Percentiles rank a stretch among this genome's conserved stretches.
These are phyloP conservation scores for Nerophis ophidion DNA, from an alignment of 2,113 vertebrate genomes.

Conservation along the genomic window DNA sequence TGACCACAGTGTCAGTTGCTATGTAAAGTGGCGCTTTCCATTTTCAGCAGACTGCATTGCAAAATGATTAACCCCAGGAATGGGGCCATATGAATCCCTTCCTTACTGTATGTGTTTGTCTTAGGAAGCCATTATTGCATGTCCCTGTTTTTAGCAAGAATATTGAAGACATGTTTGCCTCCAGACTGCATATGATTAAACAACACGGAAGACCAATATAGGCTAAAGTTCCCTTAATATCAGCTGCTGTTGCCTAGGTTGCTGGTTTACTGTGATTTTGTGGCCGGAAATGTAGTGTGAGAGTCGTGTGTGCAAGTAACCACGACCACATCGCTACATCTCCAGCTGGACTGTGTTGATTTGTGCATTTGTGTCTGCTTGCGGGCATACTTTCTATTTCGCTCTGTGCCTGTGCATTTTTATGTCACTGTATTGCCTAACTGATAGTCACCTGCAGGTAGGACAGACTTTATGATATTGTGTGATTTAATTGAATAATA, in stretches of 20 bases:
- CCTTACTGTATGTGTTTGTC: no score
- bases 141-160: no score
- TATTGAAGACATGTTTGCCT: no score
- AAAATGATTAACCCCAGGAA: no score
- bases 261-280: conserved; percentile 19
- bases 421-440: conserved; percentile 2
- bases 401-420: conserved; percentile 1
- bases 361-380: conserved; percentile 10
- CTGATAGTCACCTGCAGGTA: not conserved
- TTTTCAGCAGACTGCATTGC: no score
- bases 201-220: not conserved
- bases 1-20: no score
- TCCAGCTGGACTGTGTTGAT: conserved; percentile 13
- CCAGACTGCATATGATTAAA: no score
- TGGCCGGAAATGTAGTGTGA: conserved; percentile 31
- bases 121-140: no score
- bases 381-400: not conserved
- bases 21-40: no score
- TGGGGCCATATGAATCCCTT: no score
- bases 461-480: not conserved
- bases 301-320: conserved; percentile 33
- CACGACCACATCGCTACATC: conserved; percentile 21
- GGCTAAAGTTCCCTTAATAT: conserved; percentile 1
- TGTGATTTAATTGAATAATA: not conserved
- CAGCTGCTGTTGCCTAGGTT: conserved; percentile 24